Conservation (phyloP, 1,140 invertebrate genomes). For the Calephelis virginiensis region DNA sequence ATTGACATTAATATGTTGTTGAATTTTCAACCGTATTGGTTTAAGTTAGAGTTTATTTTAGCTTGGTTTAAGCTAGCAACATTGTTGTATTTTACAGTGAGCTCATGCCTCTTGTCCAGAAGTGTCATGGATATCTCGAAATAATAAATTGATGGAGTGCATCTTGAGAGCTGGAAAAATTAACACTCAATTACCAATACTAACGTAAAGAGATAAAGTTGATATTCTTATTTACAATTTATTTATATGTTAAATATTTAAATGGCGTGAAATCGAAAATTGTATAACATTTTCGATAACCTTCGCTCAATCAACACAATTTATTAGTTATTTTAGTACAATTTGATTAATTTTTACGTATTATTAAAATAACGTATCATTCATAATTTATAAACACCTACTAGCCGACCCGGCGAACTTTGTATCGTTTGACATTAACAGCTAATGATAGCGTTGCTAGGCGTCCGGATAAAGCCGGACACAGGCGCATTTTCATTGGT, state of each 20-base stretch:
- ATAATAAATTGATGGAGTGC: conserved; percentile 25
- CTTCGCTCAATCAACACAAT: neutral
- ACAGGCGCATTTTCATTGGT: too few relatives aligned
- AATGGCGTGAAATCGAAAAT: conserved; percentile 10
- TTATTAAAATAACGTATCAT: too few relatives aligned
- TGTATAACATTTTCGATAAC: conserved; percentile 3
- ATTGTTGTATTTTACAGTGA: conserved; percentile 19
- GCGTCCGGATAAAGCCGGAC: too few relatives aligned
- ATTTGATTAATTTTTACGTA: neutral
- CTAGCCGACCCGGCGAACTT: too few relatives aligned
- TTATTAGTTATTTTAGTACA: neutral
- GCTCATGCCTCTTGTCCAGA: conserved; percentile 23
- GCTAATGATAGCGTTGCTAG: too few relatives aligned
- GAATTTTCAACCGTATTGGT: neutral
- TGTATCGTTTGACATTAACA: too few relatives aligned
- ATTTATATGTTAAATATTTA: neutral
- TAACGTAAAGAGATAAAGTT: neutral
- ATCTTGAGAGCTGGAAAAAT: neutral
- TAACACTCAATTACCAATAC: neutral
- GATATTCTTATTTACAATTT: neutral
- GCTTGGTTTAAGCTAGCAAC: neutral
- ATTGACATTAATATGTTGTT: neutral
- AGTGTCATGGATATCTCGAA: conserved; percentile 24
- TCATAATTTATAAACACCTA: too few relatives aligned
- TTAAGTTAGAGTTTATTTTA: neutral